Conservation (phyloP, 2,888 invertebrate genomes). For the Amorpha juglandis region DNA sequence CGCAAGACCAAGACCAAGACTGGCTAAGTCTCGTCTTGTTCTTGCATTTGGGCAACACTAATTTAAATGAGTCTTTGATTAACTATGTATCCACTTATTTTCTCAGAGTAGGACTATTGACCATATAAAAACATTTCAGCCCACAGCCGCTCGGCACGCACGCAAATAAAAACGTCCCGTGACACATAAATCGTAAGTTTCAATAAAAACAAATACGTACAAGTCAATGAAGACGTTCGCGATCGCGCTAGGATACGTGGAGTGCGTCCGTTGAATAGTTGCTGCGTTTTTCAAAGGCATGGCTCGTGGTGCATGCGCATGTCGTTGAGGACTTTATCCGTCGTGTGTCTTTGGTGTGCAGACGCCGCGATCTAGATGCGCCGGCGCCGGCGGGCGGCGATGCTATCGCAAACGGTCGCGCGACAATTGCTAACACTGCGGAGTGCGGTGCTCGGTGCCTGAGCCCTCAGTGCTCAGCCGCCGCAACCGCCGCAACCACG, state of each 20-base stretch:
- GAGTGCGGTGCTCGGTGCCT: conserved; percentile 38
- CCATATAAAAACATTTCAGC: background rate
- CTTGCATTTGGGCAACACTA: too few species aligned
- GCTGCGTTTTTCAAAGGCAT: conserved; percentile 75
- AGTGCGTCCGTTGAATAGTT: conserved; percentile 43
- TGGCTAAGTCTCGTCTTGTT: too few species aligned
- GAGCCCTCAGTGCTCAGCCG: conserved; percentile 27
- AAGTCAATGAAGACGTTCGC: conserved; percentile 40
- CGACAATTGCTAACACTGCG: conserved; percentile 79
- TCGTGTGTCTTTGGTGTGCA: conserved; percentile 72
- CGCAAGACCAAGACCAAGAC: too few species aligned
- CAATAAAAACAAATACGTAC: conserved; percentile 42
- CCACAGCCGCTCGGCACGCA: conserved; percentile 8
- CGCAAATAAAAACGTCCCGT: conserved; percentile 32
- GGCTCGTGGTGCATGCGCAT: conserved; percentile 64
- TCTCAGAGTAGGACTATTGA: background rate
- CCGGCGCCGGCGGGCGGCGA: conserved; percentile 69
- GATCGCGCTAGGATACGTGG: conserved; percentile 72
- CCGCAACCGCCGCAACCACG: conserved; percentile 62
- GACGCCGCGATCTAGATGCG: conserved; percentile 78
- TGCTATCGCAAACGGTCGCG: conserved; percentile 74
- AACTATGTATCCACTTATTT: background rate
- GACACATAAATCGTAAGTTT: conserved; percentile 39
- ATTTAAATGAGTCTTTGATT: background rate
- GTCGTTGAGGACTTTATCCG: conserved; percentile 78